phyloP scores from a whole-genome alignment of 2,797 vertebrate species.

The Megalops cyprinoides region DNA sequence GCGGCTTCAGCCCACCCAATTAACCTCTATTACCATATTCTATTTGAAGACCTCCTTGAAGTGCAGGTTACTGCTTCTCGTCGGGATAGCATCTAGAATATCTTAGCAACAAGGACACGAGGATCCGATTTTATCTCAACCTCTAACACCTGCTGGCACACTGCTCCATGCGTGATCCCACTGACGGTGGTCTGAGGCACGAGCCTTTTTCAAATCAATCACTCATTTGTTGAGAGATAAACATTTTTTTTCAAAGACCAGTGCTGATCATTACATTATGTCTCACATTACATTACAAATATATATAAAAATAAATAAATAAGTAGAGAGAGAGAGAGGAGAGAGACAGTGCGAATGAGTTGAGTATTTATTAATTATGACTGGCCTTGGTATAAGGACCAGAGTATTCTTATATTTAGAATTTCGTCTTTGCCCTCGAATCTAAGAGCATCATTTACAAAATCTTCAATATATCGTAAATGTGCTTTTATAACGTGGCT shows the following conservation, averaged over 20 bases:
- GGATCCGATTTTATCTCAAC: slow-evolving; percentile 49
- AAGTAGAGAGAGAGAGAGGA: background rate
- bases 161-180: slow-evolving; percentile 31
- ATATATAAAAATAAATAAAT: background rate
- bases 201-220: slow-evolving; percentile 6
- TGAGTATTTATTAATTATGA: too few species aligned
- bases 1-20: slow-evolving; percentile 69
- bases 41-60: slow-evolving; percentile 69
- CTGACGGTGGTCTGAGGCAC: slow-evolving; percentile 23
- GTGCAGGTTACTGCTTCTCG: slow-evolving; percentile 72
- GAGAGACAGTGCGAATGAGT: too few species aligned
- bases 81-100: slow-evolving; percentile 60
- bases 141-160: slow-evolving; percentile 34
- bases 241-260: background rate
- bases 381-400: too few species aligned
- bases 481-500: too few species aligned
- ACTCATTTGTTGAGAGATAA: slow-evolving; percentile 3
- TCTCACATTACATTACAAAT: background rate
- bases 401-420: too few species aligned
- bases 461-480: too few species aligned
- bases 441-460: too few species aligned
- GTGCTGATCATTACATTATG: background rate
- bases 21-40: slow-evolving; percentile 70
- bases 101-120: slow-evolving; percentile 63
- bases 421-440: too few species aligned